Conservation (phyloP, 2,113 vertebrate species). For the Plotosus lineatus region DNA sequence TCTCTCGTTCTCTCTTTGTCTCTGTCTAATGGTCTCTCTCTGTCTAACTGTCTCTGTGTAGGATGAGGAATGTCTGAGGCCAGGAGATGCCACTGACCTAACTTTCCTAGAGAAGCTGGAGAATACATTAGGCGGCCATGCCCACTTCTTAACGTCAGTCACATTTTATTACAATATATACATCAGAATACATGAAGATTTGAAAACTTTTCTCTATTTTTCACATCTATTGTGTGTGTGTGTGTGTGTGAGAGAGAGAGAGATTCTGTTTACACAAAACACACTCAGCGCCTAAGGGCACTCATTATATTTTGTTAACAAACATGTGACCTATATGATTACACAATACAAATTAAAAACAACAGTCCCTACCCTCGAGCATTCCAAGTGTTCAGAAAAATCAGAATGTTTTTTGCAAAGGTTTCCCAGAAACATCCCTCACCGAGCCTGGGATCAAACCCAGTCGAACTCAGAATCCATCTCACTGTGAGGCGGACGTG, state of each 20-base stretch:
- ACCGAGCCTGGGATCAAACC: too few species aligned
- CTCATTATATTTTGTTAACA: neutral
- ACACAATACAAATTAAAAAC: neutral
- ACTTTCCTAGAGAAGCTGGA: conserved; percentile 96
- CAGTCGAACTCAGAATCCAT: too few species aligned
- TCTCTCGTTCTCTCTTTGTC: neutral
- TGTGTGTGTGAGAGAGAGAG: too few species aligned
- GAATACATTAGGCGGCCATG: conserved; percentile 86
- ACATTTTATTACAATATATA: neutral
- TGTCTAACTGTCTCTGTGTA: conserved; percentile 51
- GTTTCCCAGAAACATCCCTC: too few species aligned
- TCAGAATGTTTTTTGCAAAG: neutral
- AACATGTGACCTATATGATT: neutral
- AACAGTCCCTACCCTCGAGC: neutral
- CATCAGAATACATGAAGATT: neutral
- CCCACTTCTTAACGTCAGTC: conserved; percentile 95
- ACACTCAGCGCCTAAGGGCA: neutral
- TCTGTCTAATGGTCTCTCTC: neutral
- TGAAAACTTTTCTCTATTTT: neutral
- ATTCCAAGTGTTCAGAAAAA: neutral
- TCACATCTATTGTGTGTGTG: neutral
- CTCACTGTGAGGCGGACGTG: too few species aligned
- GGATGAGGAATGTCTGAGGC: conserved; percentile 96
- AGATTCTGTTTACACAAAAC: neutral
- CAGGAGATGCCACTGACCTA: conserved; percentile 90